These are phyloP conservation scores for Temnopleurus reevesii DNA, from an alignment of 53 echinoderm and acorn worm genomes.

Conservation along the genomic window DNA sequence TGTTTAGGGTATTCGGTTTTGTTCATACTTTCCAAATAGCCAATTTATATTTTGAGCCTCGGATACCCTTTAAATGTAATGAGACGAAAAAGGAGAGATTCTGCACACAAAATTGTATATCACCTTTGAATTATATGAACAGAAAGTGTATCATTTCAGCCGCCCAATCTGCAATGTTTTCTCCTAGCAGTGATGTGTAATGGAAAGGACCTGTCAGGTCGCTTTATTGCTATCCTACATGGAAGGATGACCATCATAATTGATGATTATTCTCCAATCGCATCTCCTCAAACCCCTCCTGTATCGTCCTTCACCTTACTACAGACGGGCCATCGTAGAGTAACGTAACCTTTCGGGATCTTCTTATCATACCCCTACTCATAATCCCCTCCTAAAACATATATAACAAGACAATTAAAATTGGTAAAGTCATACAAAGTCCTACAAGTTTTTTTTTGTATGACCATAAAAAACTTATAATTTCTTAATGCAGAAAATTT, in stretches of 20 bases:
- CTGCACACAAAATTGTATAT: not conserved
- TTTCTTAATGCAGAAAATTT: too few species aligned
- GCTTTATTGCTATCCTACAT: conserved; percentile 33
- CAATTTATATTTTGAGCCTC: too few species aligned
- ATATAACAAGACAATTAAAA: too few species aligned
- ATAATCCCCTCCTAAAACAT: too few species aligned
- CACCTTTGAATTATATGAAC: not conserved
- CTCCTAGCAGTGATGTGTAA: not conserved
- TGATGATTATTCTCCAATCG: not conserved
- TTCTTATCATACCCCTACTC: too few species aligned
- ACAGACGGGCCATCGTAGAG: not conserved
- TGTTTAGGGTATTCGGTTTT: too few species aligned
- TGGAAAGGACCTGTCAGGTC: not conserved
- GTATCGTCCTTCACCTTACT: not conserved
- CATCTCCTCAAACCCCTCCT: not conserved
- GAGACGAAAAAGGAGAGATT: too few species aligned
- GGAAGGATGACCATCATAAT: not conserved
- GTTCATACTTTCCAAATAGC: too few species aligned
- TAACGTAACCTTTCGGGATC: not conserved
- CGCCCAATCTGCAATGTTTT: not conserved
- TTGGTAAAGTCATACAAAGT: too few species aligned
- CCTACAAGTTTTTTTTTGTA: too few species aligned
- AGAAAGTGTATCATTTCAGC: not conserved
- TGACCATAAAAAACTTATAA: too few species aligned
- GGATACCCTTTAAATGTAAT: too few species aligned